Conservation (phyloP, 2,888 invertebrate genomes). For the Adelognathus sp. region DNA sequence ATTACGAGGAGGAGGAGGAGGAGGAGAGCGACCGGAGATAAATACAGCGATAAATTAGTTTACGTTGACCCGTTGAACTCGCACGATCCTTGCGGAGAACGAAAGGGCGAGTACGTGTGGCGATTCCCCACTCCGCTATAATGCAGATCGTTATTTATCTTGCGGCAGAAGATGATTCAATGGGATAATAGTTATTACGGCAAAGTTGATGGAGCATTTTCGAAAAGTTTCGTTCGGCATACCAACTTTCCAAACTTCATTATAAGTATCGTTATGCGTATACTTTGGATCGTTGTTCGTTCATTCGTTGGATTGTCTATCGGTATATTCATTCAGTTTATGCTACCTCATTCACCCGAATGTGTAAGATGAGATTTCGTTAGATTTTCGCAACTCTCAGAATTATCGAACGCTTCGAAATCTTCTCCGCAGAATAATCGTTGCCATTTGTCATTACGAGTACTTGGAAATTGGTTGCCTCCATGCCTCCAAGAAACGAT, state of each 20-base stretch:
- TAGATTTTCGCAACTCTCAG: too few relatives aligned
- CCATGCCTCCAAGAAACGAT: background rate
- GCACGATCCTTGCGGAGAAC: conserved; percentile 46
- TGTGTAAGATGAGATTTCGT: too few relatives aligned
- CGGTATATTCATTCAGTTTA: too few relatives aligned
- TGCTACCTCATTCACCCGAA: too few relatives aligned
- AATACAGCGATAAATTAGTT: conserved; percentile 56
- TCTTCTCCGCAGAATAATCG: too few relatives aligned
- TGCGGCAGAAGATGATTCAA: conserved; percentile 14
- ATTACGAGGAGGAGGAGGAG: conserved; percentile 47
- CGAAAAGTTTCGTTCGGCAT: background rate
- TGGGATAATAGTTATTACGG: conserved; percentile 7
- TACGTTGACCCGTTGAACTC: conserved; percentile 53
- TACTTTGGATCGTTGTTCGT: too few relatives aligned
- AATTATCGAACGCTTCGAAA: too few relatives aligned
- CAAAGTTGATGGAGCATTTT: background rate
- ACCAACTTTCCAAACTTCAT: too few relatives aligned
- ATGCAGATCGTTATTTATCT: conserved; percentile 51
- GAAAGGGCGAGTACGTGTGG: conserved; percentile 30
- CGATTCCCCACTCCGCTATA: conserved; percentile 34
- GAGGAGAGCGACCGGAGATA: conserved; percentile 40
- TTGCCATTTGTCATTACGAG: too few relatives aligned
- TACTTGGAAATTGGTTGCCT: too few relatives aligned
- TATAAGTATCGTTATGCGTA: background rate
- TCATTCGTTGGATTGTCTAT: too few relatives aligned